Evolutionary conservation across 1,140 invertebrate species (phyloP).

Genomic region (Caenorhabditis briggsae): DNA sequence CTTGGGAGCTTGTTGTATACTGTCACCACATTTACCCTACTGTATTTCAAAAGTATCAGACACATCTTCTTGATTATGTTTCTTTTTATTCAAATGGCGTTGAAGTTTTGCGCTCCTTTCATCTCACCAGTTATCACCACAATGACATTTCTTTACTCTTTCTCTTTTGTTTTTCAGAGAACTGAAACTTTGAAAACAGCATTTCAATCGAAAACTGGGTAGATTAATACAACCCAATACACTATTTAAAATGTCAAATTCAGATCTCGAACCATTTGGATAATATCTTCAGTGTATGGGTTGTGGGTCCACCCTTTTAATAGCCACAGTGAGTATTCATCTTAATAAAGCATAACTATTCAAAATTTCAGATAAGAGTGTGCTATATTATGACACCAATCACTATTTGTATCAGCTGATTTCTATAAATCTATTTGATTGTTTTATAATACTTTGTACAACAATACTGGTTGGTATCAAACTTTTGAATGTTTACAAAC

Average conservation of each 20-base stretch:
- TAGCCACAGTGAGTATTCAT: background rate
- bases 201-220: constrained; percentile 11
- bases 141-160: background rate
- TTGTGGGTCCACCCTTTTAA: background rate
- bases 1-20: background rate
- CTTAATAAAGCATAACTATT: no score
- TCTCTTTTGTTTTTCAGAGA: background rate
- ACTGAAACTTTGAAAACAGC: constrained; percentile 15
- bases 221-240: background rate
- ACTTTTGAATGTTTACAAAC: background rate
- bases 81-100: background rate
- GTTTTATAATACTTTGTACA: background rate
- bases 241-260: background rate
- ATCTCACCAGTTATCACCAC: background rate
- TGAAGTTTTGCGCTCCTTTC: background rate
- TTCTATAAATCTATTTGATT: background rate
- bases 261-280: constrained; percentile 2
- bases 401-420: background rate
- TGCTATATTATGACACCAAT: background rate
- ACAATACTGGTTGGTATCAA: background rate
- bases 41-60: background rate
- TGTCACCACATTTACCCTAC: background rate
- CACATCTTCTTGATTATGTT: background rate
- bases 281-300: background rate
- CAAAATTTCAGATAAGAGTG: background rate